phyloP scores from a whole-genome alignment of 64 coral and sea anemone species.

The Stichodactyla mertensii region DNA sequence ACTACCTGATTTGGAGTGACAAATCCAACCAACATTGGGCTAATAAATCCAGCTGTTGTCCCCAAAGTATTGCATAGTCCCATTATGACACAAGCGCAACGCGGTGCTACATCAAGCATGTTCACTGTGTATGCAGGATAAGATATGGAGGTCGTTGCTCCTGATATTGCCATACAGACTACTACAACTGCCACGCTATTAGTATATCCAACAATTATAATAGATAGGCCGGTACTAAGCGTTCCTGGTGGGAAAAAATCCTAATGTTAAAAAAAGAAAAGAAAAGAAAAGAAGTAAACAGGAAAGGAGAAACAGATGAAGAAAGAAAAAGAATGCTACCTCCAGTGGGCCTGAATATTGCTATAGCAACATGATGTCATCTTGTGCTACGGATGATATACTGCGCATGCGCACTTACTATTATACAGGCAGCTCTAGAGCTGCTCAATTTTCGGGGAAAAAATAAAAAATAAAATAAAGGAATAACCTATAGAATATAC shows the following conservation, averaged over 20 bases:
- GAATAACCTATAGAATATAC: no score
- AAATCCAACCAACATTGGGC: conserved; percentile 82
- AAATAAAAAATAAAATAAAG: no score
- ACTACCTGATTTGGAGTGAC: conserved; percentile 68
- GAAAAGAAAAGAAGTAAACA: no score
- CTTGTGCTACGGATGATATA: no score
- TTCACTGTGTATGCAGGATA: conserved; percentile 89
- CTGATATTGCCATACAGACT: conserved; percentile 70
- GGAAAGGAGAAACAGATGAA: no score
- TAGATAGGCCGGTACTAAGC: conserved; percentile 39
- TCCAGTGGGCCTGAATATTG: no score
- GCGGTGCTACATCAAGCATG: conserved; percentile 85
- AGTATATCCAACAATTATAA: conserved; percentile 70
- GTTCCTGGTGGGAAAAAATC: conserved; percentile 31
- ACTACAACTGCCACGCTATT: conserved; percentile 56
- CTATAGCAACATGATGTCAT: no score
- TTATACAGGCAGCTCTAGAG: no score
- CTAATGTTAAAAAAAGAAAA: background rate
- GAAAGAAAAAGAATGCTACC: no score
- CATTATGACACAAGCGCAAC: conserved; percentile 75
- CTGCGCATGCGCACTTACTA: no score
- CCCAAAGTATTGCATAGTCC: conserved; percentile 76
- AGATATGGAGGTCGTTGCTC: conserved; percentile 66
- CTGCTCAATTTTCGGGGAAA: no score
- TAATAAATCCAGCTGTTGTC: conserved; percentile 74